Base-by-base conservation (phyloP, 2,797 vertebrate genomes). In the Crocidura indochinensis region DNA sequence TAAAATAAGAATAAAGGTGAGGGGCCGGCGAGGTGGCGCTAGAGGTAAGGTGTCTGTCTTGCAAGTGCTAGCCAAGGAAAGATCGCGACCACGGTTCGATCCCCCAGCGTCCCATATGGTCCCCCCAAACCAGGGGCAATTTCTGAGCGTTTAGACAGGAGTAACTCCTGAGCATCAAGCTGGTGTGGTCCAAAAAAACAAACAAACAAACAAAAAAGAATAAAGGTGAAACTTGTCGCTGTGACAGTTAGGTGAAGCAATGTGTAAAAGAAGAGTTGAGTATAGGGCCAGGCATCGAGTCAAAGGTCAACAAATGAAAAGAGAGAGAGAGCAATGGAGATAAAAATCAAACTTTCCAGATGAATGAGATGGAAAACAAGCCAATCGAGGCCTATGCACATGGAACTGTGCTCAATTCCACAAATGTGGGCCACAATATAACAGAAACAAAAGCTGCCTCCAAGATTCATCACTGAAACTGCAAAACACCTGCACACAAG, bases 401-500 rank as follows among this genome's bases (percentile, higher is more conserved):
- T 49, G 74, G 26, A 22, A 29, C 31, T 56, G 77, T 24, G 31
- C 60, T 92, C 69, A 67, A 65, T 46, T 44, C 29, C 91, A 74
- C 44, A 44, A 65, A 44, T 75, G 72, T 65, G n/a, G 75, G 84
- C 85, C 53, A 75, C 51, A 87, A 46, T 64, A 71, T 91, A 60
- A 71, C 3, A 51, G 27, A 71, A 89, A 84, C 60, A 62, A 69
- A n/a, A 73, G 62, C 79, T 91, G 77, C 92, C 84, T 79, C 72
- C 80, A 83, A 69, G 56, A 47, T 65, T 29, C 31, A 29, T 71
- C 78, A 77, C 84, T 31, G 77, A 46, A 84, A 81, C 15, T 75
- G 51, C 46, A 91, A 92, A 91, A 60, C 49, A 87, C 46, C 47
- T 29, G 4, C 44, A n/a, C 46, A 77, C 26, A 80, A 81, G 51